A percentile compares a stretch with the other conserved stretches of the same genome.
phyloP scores from a whole-genome alignment of 2,113 vertebrate genomes.

The Cavia porcellus region DNA sequence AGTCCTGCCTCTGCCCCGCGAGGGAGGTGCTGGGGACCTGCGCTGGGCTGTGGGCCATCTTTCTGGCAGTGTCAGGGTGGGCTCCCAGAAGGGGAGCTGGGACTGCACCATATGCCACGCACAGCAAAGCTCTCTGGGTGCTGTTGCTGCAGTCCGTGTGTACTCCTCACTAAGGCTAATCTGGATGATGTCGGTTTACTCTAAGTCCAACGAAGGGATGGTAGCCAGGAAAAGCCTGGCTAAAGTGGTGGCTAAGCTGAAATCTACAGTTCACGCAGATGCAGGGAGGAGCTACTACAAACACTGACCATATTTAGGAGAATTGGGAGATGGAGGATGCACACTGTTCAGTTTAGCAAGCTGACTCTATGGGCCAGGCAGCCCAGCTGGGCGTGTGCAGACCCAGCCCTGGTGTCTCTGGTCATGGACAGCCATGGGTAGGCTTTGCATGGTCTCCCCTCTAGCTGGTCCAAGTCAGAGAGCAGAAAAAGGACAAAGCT shows the following conservation, averaged over 20 bases:
- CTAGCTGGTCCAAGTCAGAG: not conserved
- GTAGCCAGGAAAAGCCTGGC: conserved; percentile 54
- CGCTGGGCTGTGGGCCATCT: not conserved
- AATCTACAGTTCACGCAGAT: conserved; percentile 23
- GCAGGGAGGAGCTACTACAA: conserved; percentile 49
- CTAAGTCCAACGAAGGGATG: conserved; percentile 52
- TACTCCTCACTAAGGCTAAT: conserved; percentile 73
- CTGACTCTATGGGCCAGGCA: not conserved
- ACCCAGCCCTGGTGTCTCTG: not conserved
- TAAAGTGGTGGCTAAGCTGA: conserved; percentile 19
- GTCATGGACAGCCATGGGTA: not conserved
- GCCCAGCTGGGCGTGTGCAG: not conserved
- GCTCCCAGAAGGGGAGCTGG: not conserved
- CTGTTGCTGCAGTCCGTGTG: conserved; percentile 26
- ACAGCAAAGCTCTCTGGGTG: not conserved
- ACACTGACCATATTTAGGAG: conserved; percentile 76
- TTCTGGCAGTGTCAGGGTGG: not conserved
- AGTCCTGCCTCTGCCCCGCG: not conserved
- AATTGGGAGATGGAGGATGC: not conserved
- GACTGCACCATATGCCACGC: fast-evolving
- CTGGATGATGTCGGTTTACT: conserved; percentile 51
- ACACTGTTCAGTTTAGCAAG: not conserved
- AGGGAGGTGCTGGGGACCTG: fast-evolving
- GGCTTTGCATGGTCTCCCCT: not conserved
- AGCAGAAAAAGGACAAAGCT: not conserved